phyloP scores from a whole-genome alignment of 2,797 vertebrate genomes.

The Luscinia megarhynchos region DNA sequence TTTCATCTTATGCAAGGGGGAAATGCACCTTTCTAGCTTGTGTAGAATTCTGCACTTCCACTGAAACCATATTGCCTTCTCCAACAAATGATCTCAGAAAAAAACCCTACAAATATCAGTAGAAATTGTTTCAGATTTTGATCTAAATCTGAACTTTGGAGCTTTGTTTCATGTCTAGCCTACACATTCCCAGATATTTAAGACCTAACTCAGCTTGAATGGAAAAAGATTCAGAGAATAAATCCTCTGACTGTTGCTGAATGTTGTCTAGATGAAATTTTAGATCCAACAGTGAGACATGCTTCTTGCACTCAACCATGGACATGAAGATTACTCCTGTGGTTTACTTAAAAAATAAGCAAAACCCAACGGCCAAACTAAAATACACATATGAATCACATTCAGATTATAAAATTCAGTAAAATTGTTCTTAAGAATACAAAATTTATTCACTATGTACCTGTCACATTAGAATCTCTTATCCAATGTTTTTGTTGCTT shows the following conservation, averaged over 20 bases:
- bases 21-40: background rate
- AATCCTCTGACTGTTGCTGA: background rate
- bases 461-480: background rate
- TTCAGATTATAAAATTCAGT: background rate
- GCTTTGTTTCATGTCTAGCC: background rate
- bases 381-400: fast-evolving
- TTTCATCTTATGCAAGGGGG: background rate
- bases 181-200: background rate
- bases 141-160: background rate
- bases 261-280: background rate
- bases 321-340: background rate
- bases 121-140: background rate
- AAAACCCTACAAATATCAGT: background rate
- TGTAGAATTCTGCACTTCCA: background rate
- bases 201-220: background rate
- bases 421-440: background rate
- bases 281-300: background rate
- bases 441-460: background rate
- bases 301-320: background rate
- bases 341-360: background rate
- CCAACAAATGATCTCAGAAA: background rate
- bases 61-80: background rate
- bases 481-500: background rate
- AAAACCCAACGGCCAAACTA: fast-evolving
- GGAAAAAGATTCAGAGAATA: background rate